Percentiles rank a stretch among this genome's conserved stretches.
Evolutionary conservation across 2,888 invertebrate species (phyloP).

Genomic region (Saturnia pavonia): DNA sequence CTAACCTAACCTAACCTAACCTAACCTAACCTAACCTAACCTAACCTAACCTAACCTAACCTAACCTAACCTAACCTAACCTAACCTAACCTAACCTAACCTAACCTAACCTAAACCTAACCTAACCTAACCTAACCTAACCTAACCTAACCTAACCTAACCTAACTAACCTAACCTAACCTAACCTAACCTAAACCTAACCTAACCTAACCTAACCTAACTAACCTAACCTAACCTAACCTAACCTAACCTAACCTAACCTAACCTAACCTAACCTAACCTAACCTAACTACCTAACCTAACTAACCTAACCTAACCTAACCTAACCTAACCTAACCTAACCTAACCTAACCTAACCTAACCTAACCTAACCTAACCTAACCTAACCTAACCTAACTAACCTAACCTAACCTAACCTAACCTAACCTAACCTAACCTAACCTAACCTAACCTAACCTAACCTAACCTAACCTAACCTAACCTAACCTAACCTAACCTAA

Average conservation of each 20-base stretch:
- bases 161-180: conserved; percentile 30
- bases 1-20: conserved; percentile 30
- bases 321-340: conserved; percentile 25
- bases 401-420: too few relatives aligned
- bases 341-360: conserved; percentile 24
- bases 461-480: too few relatives aligned
- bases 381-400: conserved; percentile 22
- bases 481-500: too few relatives aligned
- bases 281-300: conserved; percentile 27
- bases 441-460: too few relatives aligned
- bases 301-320: conserved; percentile 25
- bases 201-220: conserved; percentile 25
- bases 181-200: conserved; percentile 29
- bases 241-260: conserved; percentile 25
- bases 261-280: conserved; percentile 25
- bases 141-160: conserved; percentile 30
- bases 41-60: conserved; percentile 31
- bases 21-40: conserved; percentile 31
- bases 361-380: conserved; percentile 19
- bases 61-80: conserved; percentile 29
- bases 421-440: too few relatives aligned
- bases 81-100: conserved; percentile 28
- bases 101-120: conserved; percentile 27
- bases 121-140: conserved; percentile 30
- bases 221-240: conserved; percentile 24